Percentiles rank a stretch among this genome's conserved stretches.
phyloP scores from a whole-genome alignment of 2,113 vertebrate species.

The Bothrops jararaca region DNA sequence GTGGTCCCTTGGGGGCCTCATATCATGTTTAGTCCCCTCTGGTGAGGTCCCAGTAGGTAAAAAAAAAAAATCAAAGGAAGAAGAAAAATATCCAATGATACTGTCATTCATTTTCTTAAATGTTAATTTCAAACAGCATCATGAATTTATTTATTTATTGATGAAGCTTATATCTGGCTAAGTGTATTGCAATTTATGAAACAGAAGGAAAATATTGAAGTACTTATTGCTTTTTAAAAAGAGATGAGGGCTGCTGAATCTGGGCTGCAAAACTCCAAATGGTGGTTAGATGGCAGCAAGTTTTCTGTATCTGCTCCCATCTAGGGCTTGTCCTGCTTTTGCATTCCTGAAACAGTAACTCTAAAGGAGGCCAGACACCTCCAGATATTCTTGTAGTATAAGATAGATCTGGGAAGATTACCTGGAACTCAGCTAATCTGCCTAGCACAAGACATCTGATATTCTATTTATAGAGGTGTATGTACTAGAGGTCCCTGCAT shows the following conservation, averaged over 20 bases:
- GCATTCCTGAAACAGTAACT: background rate
- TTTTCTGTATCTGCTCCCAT: background rate
- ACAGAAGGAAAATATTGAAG: background rate
- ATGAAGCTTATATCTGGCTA: background rate
- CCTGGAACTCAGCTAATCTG: conserved; percentile 7
- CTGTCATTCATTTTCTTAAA: background rate
- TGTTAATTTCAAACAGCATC: background rate
- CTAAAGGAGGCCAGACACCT: background rate
- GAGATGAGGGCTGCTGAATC: background rate
- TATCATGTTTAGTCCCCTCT: background rate
- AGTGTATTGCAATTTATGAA: background rate
- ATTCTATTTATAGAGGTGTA: conserved; percentile 2
- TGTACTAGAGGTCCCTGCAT: background rate
- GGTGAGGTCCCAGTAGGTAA: background rate
- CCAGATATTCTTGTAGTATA: background rate
- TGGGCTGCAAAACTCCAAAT: background rate
- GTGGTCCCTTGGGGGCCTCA: background rate
- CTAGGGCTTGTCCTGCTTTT: background rate
- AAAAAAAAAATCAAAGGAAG: background rate
- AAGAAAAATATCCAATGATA: background rate
- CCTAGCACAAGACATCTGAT: background rate
- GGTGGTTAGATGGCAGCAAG: background rate
- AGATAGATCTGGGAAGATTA: background rate
- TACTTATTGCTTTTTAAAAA: background rate
- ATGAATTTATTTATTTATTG: background rate